A percentile compares a stretch with the other conserved stretches of the same genome.
Conservation (phyloP, 2,113 vertebrate genomes). For the Anolis sagrei region DNA sequence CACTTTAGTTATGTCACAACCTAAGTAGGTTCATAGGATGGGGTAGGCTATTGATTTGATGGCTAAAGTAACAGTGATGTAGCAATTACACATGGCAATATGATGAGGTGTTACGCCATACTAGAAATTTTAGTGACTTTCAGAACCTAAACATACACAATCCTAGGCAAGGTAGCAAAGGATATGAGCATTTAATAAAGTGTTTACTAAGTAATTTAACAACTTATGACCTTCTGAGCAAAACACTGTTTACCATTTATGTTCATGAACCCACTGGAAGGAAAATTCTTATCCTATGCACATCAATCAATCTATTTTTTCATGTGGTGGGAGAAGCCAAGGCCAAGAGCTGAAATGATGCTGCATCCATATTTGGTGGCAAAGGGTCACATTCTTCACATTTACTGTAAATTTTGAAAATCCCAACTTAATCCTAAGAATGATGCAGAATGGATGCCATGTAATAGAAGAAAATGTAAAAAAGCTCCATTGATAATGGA, state of each 20-base stretch:
- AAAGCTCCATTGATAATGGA: too few species aligned
- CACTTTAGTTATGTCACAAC: too few species aligned
- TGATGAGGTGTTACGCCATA: too few species aligned
- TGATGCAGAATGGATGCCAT: background rate
- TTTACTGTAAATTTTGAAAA: background rate
- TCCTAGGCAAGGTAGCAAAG: background rate
- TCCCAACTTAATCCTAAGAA: background rate
- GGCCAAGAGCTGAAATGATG: background rate
- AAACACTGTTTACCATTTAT: background rate
- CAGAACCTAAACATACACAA: background rate
- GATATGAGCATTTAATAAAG: background rate
- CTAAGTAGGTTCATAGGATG: too few species aligned
- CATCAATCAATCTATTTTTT: background rate
- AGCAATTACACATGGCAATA: background rate
- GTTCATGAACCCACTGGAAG: background rate
- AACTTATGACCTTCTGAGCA: background rate
- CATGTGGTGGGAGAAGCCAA: background rate
- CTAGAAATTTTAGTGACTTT: background rate
- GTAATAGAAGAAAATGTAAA: background rate
- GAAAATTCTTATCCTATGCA: background rate
- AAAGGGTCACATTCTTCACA: background rate
- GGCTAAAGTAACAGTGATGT: background rate
- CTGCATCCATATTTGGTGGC: background rate
- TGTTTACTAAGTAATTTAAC: background rate
- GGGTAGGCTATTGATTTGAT: background rate